Evolutionary conservation across 2,888 invertebrate species (phyloP).

Genomic region (Cephus sareptanus): DNA sequence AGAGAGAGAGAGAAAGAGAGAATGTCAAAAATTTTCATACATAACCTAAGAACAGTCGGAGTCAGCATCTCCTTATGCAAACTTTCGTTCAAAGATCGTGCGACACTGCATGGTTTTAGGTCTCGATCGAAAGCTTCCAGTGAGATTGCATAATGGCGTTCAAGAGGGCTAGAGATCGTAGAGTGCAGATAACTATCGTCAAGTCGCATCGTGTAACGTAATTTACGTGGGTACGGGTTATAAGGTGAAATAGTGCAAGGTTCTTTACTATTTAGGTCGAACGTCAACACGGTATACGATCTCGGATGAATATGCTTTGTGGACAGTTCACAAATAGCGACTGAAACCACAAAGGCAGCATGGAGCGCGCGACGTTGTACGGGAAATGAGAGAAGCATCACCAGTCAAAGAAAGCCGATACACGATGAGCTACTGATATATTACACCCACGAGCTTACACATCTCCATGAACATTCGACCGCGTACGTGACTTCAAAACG

Average conservation of each 20-base stretch:
- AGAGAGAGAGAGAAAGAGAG: no score
- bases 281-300: constrained; percentile 42
- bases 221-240: constrained; percentile 27
- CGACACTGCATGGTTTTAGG: background rate
- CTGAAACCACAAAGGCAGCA: constrained; percentile 41
- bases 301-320: constrained; percentile 48
- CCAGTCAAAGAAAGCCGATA: constrained; percentile 15
- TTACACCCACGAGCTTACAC: background rate
- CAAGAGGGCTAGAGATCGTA: background rate
- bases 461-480: background rate
- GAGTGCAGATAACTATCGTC: background rate
- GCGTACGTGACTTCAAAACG: background rate
- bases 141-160: background rate
- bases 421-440: constrained; percentile 19
- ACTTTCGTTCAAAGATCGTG: background rate
- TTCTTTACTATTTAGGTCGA: constrained; percentile 56
- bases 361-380: constrained; percentile 8
- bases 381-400: constrained; percentile 23
- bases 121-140: background rate
- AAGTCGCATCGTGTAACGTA: constrained; percentile 15
- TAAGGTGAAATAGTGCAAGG: constrained; percentile 32
- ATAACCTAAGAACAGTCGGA: background rate
- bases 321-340: constrained; percentile 45
- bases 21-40: background rate
- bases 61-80: background rate